phyloP scores from a whole-genome alignment of 2,888 invertebrate genomes.

The Calameuta idolon region DNA sequence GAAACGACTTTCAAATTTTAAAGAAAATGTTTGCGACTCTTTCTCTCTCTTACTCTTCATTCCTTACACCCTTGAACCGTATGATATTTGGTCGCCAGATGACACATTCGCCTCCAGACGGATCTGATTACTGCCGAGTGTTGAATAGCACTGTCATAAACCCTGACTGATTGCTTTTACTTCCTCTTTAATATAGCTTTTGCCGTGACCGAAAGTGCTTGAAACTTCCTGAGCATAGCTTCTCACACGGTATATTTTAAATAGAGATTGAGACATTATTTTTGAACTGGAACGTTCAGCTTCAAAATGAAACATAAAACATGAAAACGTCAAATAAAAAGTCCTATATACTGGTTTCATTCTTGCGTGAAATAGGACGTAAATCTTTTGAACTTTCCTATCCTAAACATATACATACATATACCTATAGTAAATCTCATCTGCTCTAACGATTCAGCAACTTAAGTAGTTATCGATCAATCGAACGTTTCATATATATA shows the following conservation, averaged over 20 bases:
- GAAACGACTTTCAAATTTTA: background rate
- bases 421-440: background rate
- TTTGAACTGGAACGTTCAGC: background rate
- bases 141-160: background rate
- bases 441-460: background rate
- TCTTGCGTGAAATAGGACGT: background rate
- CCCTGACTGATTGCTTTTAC: background rate
- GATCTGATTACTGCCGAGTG: slow-evolving; percentile 32
- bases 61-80: background rate
- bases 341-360: background rate
- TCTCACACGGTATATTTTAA: background rate
- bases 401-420: background rate
- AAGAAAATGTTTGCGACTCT: slow-evolving; percentile 2
- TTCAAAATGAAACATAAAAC: background rate
- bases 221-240: background rate
- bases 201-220: background rate
- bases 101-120: slow-evolving; percentile 25
- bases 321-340: background rate
- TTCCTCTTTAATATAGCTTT: background rate
- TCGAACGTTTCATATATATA: background rate
- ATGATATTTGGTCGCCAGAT: slow-evolving; percentile 41
- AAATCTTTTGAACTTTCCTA: background rate
- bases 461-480: background rate
- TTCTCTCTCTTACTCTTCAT: background rate
- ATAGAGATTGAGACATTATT: background rate